Evolutionary conservation across 2,797 vertebrate species (phyloP), one percentile per base, ranked within the genome.

Genomic region (Lepus oiostolus): DNA sequence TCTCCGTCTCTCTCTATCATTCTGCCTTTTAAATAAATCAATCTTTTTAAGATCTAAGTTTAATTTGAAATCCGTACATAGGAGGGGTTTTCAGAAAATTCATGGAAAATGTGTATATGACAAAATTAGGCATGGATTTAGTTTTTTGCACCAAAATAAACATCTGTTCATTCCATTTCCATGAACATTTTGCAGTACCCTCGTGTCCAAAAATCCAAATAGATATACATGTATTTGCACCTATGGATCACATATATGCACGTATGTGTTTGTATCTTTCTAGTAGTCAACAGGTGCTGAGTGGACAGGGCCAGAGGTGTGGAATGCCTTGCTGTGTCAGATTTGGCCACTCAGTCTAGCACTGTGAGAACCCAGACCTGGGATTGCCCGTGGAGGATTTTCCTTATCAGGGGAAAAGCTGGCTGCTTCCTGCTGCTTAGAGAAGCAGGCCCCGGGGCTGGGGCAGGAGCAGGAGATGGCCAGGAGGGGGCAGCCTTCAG

Each of bases 171-270:
- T n/a, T n/a, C 65, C 14, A 54, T 47, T 47, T 47, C 42, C 42
- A 47, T 47, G 42, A 47, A 47, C 42, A 47, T 47, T 47, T 47
- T 47, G 42, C 42, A 47, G 42, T 8, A 47, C 42, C 42, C 42
- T 47, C 42, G 42, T 47, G 42, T 47, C 42, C 42, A 47, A 47
- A 47, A 8, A 47, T 47, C 42, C 42, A 47, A 47, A 47, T 47
- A 47, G 42, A 47, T 47, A 47, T 9, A 47, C 0, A 2, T 47
- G 14, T 17, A 8, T 76, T 60, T 71, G 47, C 26, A 17, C 42
- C 42, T 67, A 24, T 5, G 13, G 16, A 35, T 0, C 28, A 3
- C 12, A 5, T 11, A 0, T 47, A 12, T 17, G 7, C 32, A 17
- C 52, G 24, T 58, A 2, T 68, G 1, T 24, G 12, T 74, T 3